These are phyloP conservation scores for Sus scrofa DNA, from an alignment of 2,113 vertebrate species.

Conservation along the genomic window T2T-Sscrofa CM000819.6:130948001-130948500, in stretches of 20 bases:
- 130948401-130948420: constrained; percentile 11
- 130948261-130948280: constrained; percentile 68
- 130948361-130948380: not conserved
- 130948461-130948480: not conserved
- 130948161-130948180: constrained; percentile 42
- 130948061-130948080: constrained; percentile 66
- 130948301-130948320: constrained; percentile 43
- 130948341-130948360: not conserved
- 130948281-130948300: constrained; percentile 63
- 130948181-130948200: constrained; percentile 68
- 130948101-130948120: constrained; percentile 68
- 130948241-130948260: constrained; percentile 77
- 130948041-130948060: constrained; percentile 57
- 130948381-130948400: constrained; percentile 1
- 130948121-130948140: constrained; percentile 55
- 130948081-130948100: constrained; percentile 66
- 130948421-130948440: not conserved
- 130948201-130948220: constrained; percentile 56
- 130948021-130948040: constrained; percentile 39
- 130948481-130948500: not conserved
- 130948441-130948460: not conserved
- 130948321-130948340: constrained; percentile 6
- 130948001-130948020: constrained; percentile 58
- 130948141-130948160: constrained; percentile 67
- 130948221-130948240: constrained; percentile 41